A percentile compares a stretch with the other conserved stretches of the same genome.
phyloP scores from a whole-genome alignment of 2,113 vertebrate genomes.

The Archilochus colubris region DNA sequence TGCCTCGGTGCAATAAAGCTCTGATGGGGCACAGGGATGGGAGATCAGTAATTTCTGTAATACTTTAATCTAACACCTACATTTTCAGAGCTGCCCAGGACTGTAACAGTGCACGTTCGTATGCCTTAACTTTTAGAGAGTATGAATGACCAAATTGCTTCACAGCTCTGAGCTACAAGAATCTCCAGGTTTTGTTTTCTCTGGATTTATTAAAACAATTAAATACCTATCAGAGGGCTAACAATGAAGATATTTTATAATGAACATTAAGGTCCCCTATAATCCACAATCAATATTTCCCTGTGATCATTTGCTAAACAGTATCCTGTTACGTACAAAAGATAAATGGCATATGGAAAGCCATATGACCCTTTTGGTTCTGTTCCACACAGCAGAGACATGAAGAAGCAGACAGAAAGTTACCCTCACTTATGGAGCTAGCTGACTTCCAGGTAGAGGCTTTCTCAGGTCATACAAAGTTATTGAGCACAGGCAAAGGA shows the following conservation, averaged over 20 bases:
- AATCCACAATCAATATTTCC: not conserved
- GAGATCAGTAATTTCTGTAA: not conserved
- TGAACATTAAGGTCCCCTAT: not conserved
- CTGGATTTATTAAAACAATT: conserved; percentile 19
- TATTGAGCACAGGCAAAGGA: not conserved
- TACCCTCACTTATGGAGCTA: not conserved
- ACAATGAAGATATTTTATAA: not conserved
- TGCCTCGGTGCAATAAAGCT: not conserved
- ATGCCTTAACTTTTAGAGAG: not conserved
- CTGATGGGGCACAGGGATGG: fast-evolving
- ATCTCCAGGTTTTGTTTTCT: not conserved
- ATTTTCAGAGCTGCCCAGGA: not conserved
- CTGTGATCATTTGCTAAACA: not conserved
- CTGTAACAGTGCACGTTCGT: not conserved
- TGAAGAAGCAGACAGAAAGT: not conserved
- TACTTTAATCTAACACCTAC: not conserved
- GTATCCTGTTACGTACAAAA: not conserved
- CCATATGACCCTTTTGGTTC: not conserved
- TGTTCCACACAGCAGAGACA: not conserved
- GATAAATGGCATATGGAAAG: not conserved
- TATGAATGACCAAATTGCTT: not conserved
- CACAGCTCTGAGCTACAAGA: not conserved
- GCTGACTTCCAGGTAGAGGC: not conserved
- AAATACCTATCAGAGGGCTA: not conserved
- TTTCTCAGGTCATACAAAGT: not conserved